Evolutionary conservation across 2,888 invertebrate species (phyloP).

Genomic region (Suillia variegata): DNA sequence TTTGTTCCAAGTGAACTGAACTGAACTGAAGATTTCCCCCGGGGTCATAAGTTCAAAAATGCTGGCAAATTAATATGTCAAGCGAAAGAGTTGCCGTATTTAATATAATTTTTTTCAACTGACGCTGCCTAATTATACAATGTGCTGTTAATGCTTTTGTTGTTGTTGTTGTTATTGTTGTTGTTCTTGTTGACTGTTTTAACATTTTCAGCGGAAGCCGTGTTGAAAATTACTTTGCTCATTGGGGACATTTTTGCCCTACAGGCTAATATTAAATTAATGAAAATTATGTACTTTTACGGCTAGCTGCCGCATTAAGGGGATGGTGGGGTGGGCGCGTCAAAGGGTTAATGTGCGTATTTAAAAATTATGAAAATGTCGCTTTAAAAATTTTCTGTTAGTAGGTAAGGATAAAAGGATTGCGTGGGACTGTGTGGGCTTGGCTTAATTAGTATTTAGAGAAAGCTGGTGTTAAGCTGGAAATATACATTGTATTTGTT

Average conservation of each 20-base stretch:
- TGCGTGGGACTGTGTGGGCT: too few relatives aligned
- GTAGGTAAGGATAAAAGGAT: too few relatives aligned
- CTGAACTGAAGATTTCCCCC: neutral
- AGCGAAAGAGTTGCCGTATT: constrained; percentile 23
- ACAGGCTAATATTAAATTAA: constrained; percentile 47
- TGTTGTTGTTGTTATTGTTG: constrained; percentile 17
- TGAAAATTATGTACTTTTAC: constrained; percentile 40
- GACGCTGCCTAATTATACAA: constrained; percentile 37
- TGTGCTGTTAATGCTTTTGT: constrained; percentile 21
- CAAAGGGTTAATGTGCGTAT: constrained; percentile 32
- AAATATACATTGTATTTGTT: too few relatives aligned
- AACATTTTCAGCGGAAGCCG: constrained; percentile 7
- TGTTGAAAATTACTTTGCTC: constrained; percentile 23
- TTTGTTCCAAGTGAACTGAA: too few relatives aligned
- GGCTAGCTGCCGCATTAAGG: too few relatives aligned
- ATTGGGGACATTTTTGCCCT: constrained; percentile 38
- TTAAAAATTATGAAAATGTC: constrained; percentile 40
- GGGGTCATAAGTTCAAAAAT: neutral
- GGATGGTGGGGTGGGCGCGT: constrained; percentile 18
- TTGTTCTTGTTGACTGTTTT: constrained; percentile 9
- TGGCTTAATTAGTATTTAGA: too few relatives aligned
- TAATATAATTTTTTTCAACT: constrained; percentile 5
- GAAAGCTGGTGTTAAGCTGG: too few relatives aligned
- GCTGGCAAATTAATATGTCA: constrained; percentile 16
- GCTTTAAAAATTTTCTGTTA: neutral